Base-by-base conservation (phyloP, 1,140 invertebrate genomes). In the Eupristina koningsbergeri region DNA sequence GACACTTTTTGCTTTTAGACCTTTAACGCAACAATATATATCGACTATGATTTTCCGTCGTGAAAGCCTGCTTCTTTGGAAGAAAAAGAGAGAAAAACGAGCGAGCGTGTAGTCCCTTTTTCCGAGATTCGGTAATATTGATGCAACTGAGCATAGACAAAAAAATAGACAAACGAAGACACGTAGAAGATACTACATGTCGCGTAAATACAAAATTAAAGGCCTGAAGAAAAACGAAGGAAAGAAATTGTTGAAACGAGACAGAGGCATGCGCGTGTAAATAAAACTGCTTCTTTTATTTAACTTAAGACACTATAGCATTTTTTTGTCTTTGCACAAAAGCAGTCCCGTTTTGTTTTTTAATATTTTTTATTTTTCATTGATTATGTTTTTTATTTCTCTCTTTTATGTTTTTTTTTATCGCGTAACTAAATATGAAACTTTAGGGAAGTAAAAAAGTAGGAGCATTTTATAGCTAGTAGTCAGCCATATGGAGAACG, bases 401-500 rank as follows among this genome's bases (percentile, higher is more conserved):
- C 50, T 63, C 63, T 58, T 41, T 84, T 78, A 80, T 74, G 58
- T 71, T 85, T 76, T 71, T 85, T 76, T 85, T 79, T 71, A 85
- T 47, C n/a, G 78, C 73, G 53, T 84, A 86, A 71, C 85, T 82
- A 77, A 87, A 87, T 86, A 85, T 73, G 82, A 87, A 85, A 85
- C 81, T 63, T 82, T 86, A 85, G 88, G 88, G 81, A 75, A 85
- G 75, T 88, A 88, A 87, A 88, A 75, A 86, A 85, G 87, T 91
- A 91, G 88, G 86, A 89, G 88, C 89, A 91, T 86, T 89, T 90
- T 90, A 88, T 90, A 91, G 89, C 84, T 90, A 89, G 86, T 91
- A 91, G 90, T 89, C 90, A 90, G 88, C 88, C 89, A 88, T 91
- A 91, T 88, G 87, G 86, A 90, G 83, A 89, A 86, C 88, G 87